Evolutionary conservation across 2,797 vertebrate genomes (phyloP), one percentile per base, ranked within the genome.

Genomic region (Pagetopsis macropterus): DNA sequence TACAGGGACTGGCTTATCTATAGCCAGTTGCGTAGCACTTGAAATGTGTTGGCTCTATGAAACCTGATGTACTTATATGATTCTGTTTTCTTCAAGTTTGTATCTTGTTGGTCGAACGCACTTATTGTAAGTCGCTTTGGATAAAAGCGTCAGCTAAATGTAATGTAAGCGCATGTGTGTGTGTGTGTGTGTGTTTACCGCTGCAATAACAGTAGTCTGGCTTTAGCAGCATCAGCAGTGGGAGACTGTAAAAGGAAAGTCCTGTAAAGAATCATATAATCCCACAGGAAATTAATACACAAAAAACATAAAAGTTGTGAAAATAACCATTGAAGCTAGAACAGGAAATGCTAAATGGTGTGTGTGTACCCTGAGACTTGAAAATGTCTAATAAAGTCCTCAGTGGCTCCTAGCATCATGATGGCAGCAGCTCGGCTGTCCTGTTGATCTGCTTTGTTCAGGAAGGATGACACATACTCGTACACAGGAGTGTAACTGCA

Each of bases 361-460:
- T 45, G 21, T 46, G 23, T 37, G 33, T 37, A 95, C 95, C 87
- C 65, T 7, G 88, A 12, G 15, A 85, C 70, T n/a, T 88, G 82
- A 23, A 85, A 90, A 78, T 96, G 96, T 48, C 16, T 45, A 1
- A 92, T 27, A 37, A 97, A 91, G 44, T 93, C 82, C 66, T 89
- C 90, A 9, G 93, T 87, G 1, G 92, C 94, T 54, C 95, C 96
- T 31, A 98, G 93, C 50, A 95, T 79, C 95, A 96, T 93, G 55
- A 97, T 74, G 17, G 94, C 94, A 19, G 92, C 91, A 15, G 94
- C 89, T 91, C 93, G 95, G 17, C 87, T 87, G 1, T 76, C 89
- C 78, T 93, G 92, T 58, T 81, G 70, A 1, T 95, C 93, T 3
- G 96, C 93, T 67, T 89, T 76, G 78, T 90, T 81, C 75, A 97